phyloP scores from a whole-genome alignment of 2,888 invertebrate genomes.

The Hemithea aestivaria region DNA sequence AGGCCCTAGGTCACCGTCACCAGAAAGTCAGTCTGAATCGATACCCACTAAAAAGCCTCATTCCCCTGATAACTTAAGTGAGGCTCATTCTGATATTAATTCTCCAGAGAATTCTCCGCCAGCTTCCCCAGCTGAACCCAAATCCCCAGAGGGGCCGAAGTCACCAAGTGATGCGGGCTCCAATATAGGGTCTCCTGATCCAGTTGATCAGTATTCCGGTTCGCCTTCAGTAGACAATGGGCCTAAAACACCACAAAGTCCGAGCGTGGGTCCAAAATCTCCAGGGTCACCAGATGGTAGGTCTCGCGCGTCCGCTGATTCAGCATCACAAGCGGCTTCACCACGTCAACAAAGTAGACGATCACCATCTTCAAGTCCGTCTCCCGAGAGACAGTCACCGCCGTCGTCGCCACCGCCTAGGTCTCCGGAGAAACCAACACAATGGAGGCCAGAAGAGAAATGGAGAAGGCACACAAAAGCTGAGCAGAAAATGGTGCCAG shows the following conservation, averaged over 20 bases:
- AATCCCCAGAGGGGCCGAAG: slow-evolving; percentile 70
- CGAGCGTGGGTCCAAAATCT: slow-evolving; percentile 37
- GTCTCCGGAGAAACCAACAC: slow-evolving; percentile 40
- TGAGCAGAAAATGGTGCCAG: slow-evolving; percentile 66
- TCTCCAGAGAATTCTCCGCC: slow-evolving; percentile 69
- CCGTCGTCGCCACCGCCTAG: slow-evolving; percentile 36
- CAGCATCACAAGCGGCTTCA: slow-evolving; percentile 23
- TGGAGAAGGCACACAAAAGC: slow-evolving; percentile 71
- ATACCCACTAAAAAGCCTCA: slow-evolving; percentile 44
- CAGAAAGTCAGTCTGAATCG: slow-evolving; percentile 50
- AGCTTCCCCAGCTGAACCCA: slow-evolving; percentile 56
- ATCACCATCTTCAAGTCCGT: slow-evolving; percentile 57
- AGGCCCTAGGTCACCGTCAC: slow-evolving; percentile 54
- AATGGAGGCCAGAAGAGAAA: slow-evolving; percentile 65
- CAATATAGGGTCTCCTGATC: slow-evolving; percentile 51
- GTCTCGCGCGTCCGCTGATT: slow-evolving; percentile 48
- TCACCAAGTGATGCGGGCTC: slow-evolving; percentile 60
- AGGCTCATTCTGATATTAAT: slow-evolving; percentile 68
- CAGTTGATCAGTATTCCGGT: slow-evolving; percentile 45
- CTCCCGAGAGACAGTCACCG: slow-evolving; percentile 55
- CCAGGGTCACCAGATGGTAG: neutral
- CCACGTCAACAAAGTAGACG: slow-evolving; percentile 18
- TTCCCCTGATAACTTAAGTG: slow-evolving; percentile 65
- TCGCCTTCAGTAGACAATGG: slow-evolving; percentile 51
- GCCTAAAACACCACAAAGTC: slow-evolving; percentile 64